phyloP scores from a whole-genome alignment of 2,113 vertebrate genomes.

The Notechis scutatus region DNA sequence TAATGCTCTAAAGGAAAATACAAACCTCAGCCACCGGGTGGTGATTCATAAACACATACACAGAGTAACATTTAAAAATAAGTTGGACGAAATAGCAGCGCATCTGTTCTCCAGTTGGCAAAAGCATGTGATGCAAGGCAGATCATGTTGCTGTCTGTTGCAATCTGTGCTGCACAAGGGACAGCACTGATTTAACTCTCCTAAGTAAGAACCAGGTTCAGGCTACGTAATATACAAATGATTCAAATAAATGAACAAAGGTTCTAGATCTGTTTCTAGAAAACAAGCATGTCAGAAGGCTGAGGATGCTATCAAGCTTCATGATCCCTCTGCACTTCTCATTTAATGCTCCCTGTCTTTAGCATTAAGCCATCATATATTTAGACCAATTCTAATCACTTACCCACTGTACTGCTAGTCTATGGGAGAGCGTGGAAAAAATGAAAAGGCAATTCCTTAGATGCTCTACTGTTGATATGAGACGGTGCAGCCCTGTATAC shows the following conservation, averaged over 20 bases:
- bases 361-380: neutral
- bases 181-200: neutral
- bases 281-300: neutral
- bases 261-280: neutral
- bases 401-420: neutral
- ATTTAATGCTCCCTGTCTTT: neutral
- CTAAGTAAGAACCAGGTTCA: constrained; percentile 11
- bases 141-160: constrained; percentile 12
- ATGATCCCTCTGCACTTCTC: neutral
- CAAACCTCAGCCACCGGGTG: neutral
- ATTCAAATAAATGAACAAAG: neutral
- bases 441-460: neutral
- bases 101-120: constrained; percentile 21
- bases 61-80: constrained; percentile 19
- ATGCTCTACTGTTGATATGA: neutral
- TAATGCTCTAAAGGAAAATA: constrained; percentile 11
- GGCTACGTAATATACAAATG: constrained; percentile 12
- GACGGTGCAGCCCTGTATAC: neutral
- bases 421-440: neutral
- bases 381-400: neutral
- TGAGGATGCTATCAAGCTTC: neutral
- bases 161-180: constrained; percentile 16
- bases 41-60: constrained; percentile 5
- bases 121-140: constrained; percentile 9
- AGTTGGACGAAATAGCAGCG: neutral